A percentile compares a stretch with the other conserved stretches of the same genome.
phyloP scores from a whole-genome alignment of 2,888 invertebrate species.

The Aleiodes leptofemur region DNA sequence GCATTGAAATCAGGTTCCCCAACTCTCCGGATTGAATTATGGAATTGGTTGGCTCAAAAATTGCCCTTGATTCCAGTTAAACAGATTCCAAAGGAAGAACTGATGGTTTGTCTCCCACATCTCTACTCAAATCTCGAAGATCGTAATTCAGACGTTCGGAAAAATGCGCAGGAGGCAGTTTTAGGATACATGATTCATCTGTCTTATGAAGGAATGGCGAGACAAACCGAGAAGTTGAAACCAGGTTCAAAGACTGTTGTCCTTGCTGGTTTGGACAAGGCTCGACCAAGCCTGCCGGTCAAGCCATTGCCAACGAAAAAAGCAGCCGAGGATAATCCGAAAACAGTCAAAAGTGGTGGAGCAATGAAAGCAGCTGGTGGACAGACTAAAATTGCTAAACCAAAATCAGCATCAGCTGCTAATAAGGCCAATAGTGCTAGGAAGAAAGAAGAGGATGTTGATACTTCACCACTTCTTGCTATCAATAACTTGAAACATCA shows the following conservation, averaged over 20 bases:
- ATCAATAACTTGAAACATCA: conserved; percentile 93
- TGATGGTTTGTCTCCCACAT: conserved; percentile 85
- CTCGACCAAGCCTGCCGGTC: conserved; percentile 87
- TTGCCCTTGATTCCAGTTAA: conserved; percentile 84
- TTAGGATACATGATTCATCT: conserved; percentile 95
- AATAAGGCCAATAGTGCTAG: conserved; percentile 74
- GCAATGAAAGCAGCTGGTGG: conserved; percentile 76
- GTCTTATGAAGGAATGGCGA: conserved; percentile 87
- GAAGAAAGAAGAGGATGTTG: conserved; percentile 92
- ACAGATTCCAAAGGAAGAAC: conserved; percentile 88
- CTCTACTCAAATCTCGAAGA: conserved; percentile 92
- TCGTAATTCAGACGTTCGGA: conserved; percentile 92
- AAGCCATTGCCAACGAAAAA: conserved; percentile 84
- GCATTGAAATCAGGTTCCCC: conserved; percentile 92
- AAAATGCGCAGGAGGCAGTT: conserved; percentile 92
- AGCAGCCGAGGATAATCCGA: conserved; percentile 75
- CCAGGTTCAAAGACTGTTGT: conserved; percentile 87
- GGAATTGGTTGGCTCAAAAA: conserved; percentile 90
- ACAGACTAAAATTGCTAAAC: conserved; percentile 75
- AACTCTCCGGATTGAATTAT: conserved; percentile 86
- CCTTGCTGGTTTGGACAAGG: conserved; percentile 89
- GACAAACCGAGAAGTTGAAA: conserved; percentile 87
- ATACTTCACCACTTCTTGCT: conserved; percentile 81
- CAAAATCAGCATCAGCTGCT: conserved; percentile 54
- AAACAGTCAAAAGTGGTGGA: conserved; percentile 79